These are phyloP conservation scores for Ovibos moschatus DNA, from an alignment of 2,113 vertebrate species.

Conservation along the genomic window DNA sequence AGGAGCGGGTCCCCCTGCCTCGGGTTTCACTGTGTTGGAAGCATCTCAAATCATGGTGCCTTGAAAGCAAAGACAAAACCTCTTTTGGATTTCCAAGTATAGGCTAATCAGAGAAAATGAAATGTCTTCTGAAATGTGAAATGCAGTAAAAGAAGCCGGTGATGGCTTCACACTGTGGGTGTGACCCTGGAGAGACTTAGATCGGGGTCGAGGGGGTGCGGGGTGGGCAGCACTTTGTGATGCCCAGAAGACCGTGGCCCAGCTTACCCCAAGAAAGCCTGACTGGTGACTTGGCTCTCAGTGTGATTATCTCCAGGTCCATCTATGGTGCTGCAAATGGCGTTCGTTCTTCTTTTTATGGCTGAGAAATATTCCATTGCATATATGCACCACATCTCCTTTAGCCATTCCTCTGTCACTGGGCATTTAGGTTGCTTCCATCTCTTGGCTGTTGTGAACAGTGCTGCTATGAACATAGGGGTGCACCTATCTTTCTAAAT, in stretches of 20 bases:
- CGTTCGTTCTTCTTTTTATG: background rate
- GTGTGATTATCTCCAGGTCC: background rate
- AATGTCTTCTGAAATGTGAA: background rate
- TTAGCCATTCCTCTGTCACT: background rate
- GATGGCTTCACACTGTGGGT: no score
- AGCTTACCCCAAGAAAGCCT: background rate
- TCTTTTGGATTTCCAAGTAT: background rate
- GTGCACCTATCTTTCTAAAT: background rate
- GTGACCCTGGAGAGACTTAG: background rate
- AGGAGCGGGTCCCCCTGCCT: background rate
- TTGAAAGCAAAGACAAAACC: background rate
- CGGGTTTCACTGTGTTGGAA: background rate
- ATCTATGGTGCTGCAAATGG: background rate
- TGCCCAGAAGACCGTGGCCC: background rate
- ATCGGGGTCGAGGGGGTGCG: fast-evolving
- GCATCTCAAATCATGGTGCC: background rate
- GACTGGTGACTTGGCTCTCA: no score
- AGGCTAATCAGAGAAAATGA: background rate
- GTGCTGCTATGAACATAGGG: background rate
- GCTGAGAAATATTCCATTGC: background rate
- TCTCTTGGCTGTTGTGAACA: background rate
- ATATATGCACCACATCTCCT: background rate
- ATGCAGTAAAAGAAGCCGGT: fast-evolving
- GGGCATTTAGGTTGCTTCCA: background rate
- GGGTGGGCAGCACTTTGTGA: background rate